Conservation (phyloP, 1,140 invertebrate species). For the Ruditapes philippinarum region DNA sequence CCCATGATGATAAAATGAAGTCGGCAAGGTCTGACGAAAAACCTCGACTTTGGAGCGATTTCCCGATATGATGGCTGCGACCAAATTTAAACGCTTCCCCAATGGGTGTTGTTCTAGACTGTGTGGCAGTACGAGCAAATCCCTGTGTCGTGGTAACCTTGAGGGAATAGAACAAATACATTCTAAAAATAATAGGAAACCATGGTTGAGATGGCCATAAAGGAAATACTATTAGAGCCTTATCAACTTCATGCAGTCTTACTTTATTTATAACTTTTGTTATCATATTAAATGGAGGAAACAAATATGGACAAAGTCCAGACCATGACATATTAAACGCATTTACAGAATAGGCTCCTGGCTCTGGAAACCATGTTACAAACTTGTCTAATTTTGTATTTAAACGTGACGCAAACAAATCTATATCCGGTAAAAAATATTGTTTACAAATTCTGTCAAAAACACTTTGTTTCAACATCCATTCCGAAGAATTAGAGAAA, state of each 20-base stretch:
- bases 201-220: not conserved
- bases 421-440: conserved; percentile 31
- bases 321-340: conserved; percentile 11
- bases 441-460: conserved; percentile 45
- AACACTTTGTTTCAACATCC: conserved; percentile 26
- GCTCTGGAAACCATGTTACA: conserved; percentile 25
- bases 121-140: conserved; percentile 25
- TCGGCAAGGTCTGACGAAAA: not conserved
- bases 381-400: conserved; percentile 3
- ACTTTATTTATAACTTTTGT: not conserved
- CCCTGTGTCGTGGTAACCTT: conserved; percentile 28
- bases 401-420: conserved; percentile 23
- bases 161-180: conserved; percentile 34
- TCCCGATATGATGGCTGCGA: conserved; percentile 32
- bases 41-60: not conserved
- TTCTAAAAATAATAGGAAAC: conserved; percentile 28
- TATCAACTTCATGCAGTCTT: conserved; percentile 13
- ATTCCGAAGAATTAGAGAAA: conserved; percentile 34
- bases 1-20: conserved; percentile 35
- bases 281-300: conserved; percentile 33
- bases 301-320: conserved; percentile 9
- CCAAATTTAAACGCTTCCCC: conserved; percentile 19
- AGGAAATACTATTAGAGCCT: not conserved
- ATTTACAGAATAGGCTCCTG: conserved; percentile 13
- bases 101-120: conserved; percentile 6